Evolutionary conservation across 2,888 invertebrate species (phyloP).

Genomic region (Teinopalpus imperialis): DNA sequence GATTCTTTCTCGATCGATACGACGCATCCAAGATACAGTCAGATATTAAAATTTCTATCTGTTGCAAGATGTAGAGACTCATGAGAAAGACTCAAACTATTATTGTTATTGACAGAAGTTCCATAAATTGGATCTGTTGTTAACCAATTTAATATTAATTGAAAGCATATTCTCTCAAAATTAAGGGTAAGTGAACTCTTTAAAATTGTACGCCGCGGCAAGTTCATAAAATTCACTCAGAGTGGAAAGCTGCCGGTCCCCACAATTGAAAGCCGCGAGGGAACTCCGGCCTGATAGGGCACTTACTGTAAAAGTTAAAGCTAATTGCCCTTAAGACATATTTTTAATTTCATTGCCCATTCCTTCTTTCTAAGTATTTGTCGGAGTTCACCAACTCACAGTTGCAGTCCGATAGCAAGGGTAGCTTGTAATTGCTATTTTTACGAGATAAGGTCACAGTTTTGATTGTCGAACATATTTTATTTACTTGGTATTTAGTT

Average conservation of each 20-base stretch:
- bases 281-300: constrained; percentile 70
- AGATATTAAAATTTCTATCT: too few relatives aligned
- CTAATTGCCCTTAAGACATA: constrained; percentile 84
- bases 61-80: too few relatives aligned
- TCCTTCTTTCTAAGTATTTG: constrained; percentile 75
- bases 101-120: too few relatives aligned
- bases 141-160: constrained; percentile 13
- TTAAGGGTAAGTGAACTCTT: constrained; percentile 53
- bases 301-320: constrained; percentile 81
- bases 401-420: constrained; percentile 56
- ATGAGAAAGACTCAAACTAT: too few relatives aligned
- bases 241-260: constrained; percentile 68
- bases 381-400: constrained; percentile 67
- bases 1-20: too few relatives aligned
- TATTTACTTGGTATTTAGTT: constrained; percentile 47
- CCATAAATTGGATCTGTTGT: background rate
- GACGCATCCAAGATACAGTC: too few relatives aligned
- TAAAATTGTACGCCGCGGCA: constrained; percentile 31
- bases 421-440: constrained; percentile 76
- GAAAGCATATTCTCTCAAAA: constrained; percentile 5
- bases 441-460: constrained; percentile 78
- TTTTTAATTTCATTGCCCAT: constrained; percentile 83
- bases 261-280: constrained; percentile 79
- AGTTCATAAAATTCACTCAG: constrained; percentile 78
- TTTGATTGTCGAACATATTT: constrained; percentile 77